These are phyloP conservation scores for Atopsyche davidsoni DNA, from an alignment of 1,140 invertebrate species.

Conservation along the genomic window DNA sequence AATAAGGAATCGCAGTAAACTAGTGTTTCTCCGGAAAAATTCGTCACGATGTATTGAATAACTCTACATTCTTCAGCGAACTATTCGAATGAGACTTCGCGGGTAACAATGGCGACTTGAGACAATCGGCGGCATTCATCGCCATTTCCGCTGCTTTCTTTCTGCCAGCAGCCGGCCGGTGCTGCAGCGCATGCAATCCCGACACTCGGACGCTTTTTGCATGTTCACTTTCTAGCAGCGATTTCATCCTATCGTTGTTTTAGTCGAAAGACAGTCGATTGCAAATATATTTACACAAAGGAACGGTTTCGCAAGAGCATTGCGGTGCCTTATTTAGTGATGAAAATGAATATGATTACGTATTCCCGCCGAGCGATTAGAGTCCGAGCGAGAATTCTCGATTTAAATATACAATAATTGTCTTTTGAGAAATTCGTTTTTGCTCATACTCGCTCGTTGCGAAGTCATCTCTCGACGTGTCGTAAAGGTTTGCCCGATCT, in stretches of 20 bases:
- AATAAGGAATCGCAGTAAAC: no score
- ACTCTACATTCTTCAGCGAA: no score
- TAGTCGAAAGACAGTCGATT: constrained; percentile 29
- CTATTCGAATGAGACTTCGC: no score
- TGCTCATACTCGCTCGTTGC: no score
- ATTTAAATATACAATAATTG: background rate
- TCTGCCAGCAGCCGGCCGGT: background rate
- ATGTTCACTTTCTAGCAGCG: constrained; percentile 27
- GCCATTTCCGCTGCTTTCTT: no score
- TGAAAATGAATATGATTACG: constrained; percentile 25
- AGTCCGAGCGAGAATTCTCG: background rate
- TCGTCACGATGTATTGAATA: no score
- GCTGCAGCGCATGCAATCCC: constrained; percentile 25
- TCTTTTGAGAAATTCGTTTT: no score
- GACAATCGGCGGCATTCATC: no score
- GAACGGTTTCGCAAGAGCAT: constrained; percentile 25
- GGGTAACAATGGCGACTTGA: no score
- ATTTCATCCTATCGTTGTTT: constrained; percentile 29
- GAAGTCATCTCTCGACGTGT: no score
- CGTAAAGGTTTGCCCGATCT: no score
- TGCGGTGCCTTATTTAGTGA: constrained; percentile 16
- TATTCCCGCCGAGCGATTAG: constrained; percentile 7
- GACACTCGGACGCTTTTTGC: constrained; percentile 22
- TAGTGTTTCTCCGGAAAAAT: no score
- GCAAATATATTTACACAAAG: constrained; percentile 23